Evolutionary conservation across 1,140 invertebrate genomes (phyloP), one percentile per base, ranked within the genome.

Genomic region (Ylistrum balloti): DNA sequence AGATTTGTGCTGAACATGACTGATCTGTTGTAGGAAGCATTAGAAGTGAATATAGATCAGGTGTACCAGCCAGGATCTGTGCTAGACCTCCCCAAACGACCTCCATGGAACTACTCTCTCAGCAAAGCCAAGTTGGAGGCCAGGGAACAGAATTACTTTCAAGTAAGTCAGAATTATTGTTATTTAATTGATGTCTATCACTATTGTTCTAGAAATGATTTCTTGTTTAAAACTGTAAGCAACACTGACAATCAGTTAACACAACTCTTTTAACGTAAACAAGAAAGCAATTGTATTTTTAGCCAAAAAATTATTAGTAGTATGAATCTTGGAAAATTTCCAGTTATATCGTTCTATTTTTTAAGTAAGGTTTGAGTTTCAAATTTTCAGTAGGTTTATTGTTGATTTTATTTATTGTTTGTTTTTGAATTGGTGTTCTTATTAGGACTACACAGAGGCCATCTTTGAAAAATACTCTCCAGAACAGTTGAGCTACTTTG

Each of bases 11-110:
- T 28, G 38, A 85, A 34, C 35, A 17, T 85, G 45, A 86, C 35
- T 38, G 34, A 86, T 86, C 74, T 86, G 87, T 92, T 89, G 3
- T 88, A 96, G 93, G 91, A 92, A 85, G 92, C 90, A 48, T 91
- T 98, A 93, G 98, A 98, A 96, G 96, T 98, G 33, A 97, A 97
- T 86, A 96, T 97, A 0, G 97, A 97, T 86, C 97, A 97, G 92
- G 98, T 97, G 95, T 98, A 98, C 95, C 97, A 97, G n/a, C 94
- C 97, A 0, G 97, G 97, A 1, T 93, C 94, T 32, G 93, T 94
- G 9, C 95, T 98, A 32, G 97, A 98, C 92, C 98, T 99, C 95
- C 98, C 98, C 0, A 97, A 97, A 92, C 96, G 98, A 93, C 98
- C 98, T 2, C 95, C 97, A 0, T 99, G 98, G 98, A 97, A 97